Evolutionary conservation across 2,888 invertebrate genomes (phyloP).

Genomic region (Augochlorella aurata): DNA sequence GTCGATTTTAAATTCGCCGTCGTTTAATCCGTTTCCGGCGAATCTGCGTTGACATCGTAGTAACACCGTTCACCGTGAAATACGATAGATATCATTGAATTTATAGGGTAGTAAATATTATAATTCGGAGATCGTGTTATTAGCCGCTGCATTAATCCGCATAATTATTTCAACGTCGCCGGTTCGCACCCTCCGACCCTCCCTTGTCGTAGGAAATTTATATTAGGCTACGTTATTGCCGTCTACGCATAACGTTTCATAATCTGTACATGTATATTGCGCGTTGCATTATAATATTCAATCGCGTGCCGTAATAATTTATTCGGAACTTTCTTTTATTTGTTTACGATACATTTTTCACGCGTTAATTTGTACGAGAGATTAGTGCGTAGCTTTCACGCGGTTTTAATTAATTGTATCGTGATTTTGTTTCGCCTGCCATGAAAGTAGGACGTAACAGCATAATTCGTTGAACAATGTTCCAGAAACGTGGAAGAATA

Average conservation of each 20-base stretch:
- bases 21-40: constrained; percentile 25
- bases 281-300: background rate
- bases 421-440: too few relatives aligned
- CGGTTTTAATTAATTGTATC: too few relatives aligned
- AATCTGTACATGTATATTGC: background rate
- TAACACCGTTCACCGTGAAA: constrained; percentile 17
- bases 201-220: constrained; percentile 9
- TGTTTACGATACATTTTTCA: too few relatives aligned
- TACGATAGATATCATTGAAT: constrained; percentile 9
- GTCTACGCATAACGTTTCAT: background rate
- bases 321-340: background rate
- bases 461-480: too few relatives aligned
- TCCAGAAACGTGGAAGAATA: too few relatives aligned
- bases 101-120: constrained; percentile 47
- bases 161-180: constrained; percentile 47
- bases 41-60: background rate
- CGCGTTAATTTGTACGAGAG: too few relatives aligned
- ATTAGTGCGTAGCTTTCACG: too few relatives aligned
- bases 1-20: constrained; percentile 9
- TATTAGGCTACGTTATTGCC: background rate
- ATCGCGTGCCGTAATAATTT: background rate
- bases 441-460: too few relatives aligned
- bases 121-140: constrained; percentile 46
- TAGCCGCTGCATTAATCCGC: constrained; percentile 34
- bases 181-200: background rate